Conservation (phyloP, 2,888 invertebrate genomes). For the Eudemis profundana region DNA sequence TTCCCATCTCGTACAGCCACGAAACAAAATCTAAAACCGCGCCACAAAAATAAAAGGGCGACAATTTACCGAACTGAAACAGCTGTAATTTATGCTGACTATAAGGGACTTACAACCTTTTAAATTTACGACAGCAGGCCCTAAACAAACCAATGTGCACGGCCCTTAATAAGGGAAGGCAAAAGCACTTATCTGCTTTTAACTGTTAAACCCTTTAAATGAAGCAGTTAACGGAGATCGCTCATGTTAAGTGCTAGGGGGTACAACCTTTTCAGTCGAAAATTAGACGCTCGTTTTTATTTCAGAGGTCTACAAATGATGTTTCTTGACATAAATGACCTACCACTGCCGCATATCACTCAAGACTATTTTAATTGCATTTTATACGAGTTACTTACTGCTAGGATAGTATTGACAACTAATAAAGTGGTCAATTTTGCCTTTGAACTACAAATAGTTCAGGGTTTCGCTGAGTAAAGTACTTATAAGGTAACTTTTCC, state of each 20-base stretch:
- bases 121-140: background rate
- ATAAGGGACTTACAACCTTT: background rate
- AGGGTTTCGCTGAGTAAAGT: no score
- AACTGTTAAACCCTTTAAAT: slow-evolving; percentile 69
- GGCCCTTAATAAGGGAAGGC: slow-evolving; percentile 64
- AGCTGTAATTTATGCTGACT: background rate
- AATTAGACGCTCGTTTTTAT: slow-evolving; percentile 1
- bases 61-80: background rate
- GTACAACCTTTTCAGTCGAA: background rate
- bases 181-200: slow-evolving; percentile 65
- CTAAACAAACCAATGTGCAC: slow-evolving; percentile 53
- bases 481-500: no score
- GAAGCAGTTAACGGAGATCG: slow-evolving; percentile 71
- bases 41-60: slow-evolving; percentile 12
- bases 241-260: slow-evolving; percentile 27
- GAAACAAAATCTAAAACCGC: slow-evolving; percentile 49
- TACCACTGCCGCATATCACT: no score
- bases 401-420: no score
- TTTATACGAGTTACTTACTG: no score
- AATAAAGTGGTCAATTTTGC: no score
- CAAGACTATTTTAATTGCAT: no score
- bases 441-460: no score
- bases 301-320: no score
- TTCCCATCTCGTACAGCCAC: background rate
- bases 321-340: no score